These are phyloP conservation scores for Diplazon laetatorius DNA, from an alignment of 2,888 invertebrate genomes.

Conservation along the genomic window DNA sequence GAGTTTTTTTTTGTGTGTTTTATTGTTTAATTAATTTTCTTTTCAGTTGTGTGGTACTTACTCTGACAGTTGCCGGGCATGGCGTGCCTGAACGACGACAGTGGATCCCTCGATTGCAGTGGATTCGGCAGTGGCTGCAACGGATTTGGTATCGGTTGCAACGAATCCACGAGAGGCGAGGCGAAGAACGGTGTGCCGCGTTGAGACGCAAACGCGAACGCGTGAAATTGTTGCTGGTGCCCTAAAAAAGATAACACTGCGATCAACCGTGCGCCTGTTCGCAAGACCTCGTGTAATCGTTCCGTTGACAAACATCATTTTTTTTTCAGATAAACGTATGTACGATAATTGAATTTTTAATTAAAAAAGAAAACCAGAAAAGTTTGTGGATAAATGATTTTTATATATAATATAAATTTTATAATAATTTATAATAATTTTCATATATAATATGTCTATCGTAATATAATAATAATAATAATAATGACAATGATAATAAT, in stretches of 20 bases:
- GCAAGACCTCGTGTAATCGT: slow-evolving; percentile 82
- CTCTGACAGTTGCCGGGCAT: slow-evolving; percentile 95
- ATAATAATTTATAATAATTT: too few species aligned
- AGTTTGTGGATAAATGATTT: too few species aligned
- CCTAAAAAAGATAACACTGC: slow-evolving; percentile 96
- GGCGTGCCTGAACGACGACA: slow-evolving; percentile 94
- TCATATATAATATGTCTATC: too few species aligned
- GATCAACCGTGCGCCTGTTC: slow-evolving; percentile 84
- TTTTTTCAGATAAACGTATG: too few species aligned
- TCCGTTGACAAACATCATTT: slow-evolving; percentile 15
- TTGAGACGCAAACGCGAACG: slow-evolving; percentile 89
- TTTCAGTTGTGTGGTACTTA: slow-evolving; percentile 85
- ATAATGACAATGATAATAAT: too few species aligned
- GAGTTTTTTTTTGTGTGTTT: too few species aligned
- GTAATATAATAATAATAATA: too few species aligned
- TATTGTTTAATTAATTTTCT: slow-evolving; percentile 8
- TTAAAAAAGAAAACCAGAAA: too few species aligned
- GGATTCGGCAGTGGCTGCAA: slow-evolving; percentile 80
- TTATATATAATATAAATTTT: too few species aligned
- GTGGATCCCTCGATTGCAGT: slow-evolving; percentile 91
- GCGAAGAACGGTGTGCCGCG: slow-evolving; percentile 80
- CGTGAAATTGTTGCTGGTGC: slow-evolving; percentile 97
- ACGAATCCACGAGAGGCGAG: slow-evolving; percentile 80
- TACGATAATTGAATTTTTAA: too few species aligned
- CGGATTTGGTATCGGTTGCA: slow-evolving; percentile 80